Conservation (phyloP, 2,888 invertebrate genomes). For the Nephrotoma appendiculata region DNA sequence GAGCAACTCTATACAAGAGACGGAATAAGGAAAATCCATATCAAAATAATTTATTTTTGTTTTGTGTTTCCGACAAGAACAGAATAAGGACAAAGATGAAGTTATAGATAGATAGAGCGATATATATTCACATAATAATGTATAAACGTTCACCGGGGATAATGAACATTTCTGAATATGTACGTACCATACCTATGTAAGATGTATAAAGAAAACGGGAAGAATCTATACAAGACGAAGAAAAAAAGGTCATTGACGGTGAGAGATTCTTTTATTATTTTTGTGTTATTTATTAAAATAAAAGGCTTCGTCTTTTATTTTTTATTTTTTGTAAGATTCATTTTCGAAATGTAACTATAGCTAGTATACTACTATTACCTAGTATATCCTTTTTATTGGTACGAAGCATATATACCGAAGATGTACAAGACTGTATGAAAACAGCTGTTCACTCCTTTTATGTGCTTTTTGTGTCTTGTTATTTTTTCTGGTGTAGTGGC, state of each 20-base stretch:
- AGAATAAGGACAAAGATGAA: not conserved
- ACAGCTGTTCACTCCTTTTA: not conserved
- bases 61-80: not conserved
- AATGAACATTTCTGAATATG: not conserved
- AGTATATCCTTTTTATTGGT: not conserved
- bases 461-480: not conserved
- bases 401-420: not conserved
- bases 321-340: not conserved
- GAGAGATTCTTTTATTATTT: not conserved
- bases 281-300: not conserved
- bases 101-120: not conserved
- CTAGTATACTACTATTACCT: not conserved
- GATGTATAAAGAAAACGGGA: not conserved
- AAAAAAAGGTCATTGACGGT: not conserved
- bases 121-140: not conserved
- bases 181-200: not conserved
- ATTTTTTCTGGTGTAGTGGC: not conserved
- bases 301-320: not conserved
- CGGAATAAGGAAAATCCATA: not conserved
- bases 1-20: not conserved
- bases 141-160: not conserved
- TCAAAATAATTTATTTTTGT: not conserved
- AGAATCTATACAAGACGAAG: not conserved
- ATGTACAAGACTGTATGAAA: not conserved
- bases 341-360: not conserved